A percentile compares a stretch with the other conserved stretches of the same genome.
Conservation (phyloP, 2,888 invertebrate genomes). For the Rhamnusium bicolor region DNA sequence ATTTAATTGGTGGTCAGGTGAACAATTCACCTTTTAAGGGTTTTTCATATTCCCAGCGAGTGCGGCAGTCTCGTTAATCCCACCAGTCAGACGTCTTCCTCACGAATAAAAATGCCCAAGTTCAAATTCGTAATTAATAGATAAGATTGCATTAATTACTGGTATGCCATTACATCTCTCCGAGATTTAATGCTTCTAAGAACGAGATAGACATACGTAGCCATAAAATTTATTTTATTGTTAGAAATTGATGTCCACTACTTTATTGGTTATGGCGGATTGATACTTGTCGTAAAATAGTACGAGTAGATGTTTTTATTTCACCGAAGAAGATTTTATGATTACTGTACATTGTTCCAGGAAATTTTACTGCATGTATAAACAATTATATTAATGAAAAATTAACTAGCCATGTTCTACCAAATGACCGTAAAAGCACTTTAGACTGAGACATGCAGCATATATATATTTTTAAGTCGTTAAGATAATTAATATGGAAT, state of each 20-base stretch:
- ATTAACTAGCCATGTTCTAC: not conserved
- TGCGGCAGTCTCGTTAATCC: slow-evolving; percentile 26
- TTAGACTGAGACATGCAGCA: not conserved
- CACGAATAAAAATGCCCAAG: slow-evolving; percentile 24
- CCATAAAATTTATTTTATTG: slow-evolving; percentile 52
- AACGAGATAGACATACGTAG: slow-evolving; percentile 40
- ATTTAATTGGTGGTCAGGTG: slow-evolving; percentile 23
- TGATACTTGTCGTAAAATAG: slow-evolving; percentile 27
- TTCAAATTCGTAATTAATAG: slow-evolving; percentile 46
- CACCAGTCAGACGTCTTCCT: slow-evolving; percentile 29
- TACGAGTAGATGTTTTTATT: slow-evolving; percentile 2
- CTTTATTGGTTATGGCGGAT: slow-evolving; percentile 47
- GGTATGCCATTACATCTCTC: slow-evolving; percentile 40
- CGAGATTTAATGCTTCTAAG: slow-evolving; percentile 51
- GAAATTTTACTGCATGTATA: slow-evolving; percentile 5
- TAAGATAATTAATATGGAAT: too few species aligned
- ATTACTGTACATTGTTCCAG: slow-evolving; percentile 27
- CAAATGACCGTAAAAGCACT: not conserved
- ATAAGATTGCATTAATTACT: slow-evolving; percentile 53
- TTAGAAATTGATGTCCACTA: slow-evolving; percentile 48
- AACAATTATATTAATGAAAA: slow-evolving; percentile 25
- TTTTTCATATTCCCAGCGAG: not conserved
- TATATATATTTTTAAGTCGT: not conserved
- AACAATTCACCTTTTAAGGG: slow-evolving; percentile 29
- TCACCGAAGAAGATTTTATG: slow-evolving; percentile 27